Base-by-base conservation (phyloP, 2,797 vertebrate species). In the Paguma larvata region DNA sequence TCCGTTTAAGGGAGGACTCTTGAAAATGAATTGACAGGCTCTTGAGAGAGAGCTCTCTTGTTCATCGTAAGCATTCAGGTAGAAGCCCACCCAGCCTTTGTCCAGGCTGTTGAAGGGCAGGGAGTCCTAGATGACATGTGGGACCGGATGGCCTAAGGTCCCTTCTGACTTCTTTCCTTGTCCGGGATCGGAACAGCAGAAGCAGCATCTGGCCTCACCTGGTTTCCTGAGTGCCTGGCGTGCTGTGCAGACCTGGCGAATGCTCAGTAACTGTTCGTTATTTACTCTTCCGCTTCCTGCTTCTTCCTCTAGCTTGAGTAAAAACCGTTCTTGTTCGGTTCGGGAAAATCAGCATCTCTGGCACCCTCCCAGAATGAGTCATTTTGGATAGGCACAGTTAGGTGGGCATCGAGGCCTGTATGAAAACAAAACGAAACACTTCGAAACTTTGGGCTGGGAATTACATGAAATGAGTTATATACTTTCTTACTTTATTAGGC, bases 211-310 rank as follows among this genome's bases (percentile, higher is more conserved):
- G n/a, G 48, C 94, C 89, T 21, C 62, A 23, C 82, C 63, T 80
- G 87, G 38, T 78, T 86, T 72, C 82, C 0, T 72, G 67, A 93
- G 89, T 86, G 84, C 77, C 27, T 38, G 25, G 41, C 78, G 16
- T 62, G 3, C 85, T 80, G 13, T 79, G 68, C 16, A 27, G 68
- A 75, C 75, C 75, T 62, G 3, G 13, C 41, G 53, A 82, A 34
- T 85, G 65, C 85, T 86, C n/a, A 30, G 59, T 72, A 79, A 72
- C 68, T 80, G 72, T 25, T 90, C 48, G 38, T 79, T 51, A 79
- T 91, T 95, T 96, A 93, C 83, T 72, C 75, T 84, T 87, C 73
- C 94, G 68, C 75, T 96, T 98, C 77, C 85, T 78, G 63, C 73
- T 94, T 89, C 90, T 51, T 89, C 88, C 93, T 94, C 87, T 92